Evolutionary conservation across 2,113 vertebrate species (phyloP).

Genomic region (Tachuris rubrigastra): DNA sequence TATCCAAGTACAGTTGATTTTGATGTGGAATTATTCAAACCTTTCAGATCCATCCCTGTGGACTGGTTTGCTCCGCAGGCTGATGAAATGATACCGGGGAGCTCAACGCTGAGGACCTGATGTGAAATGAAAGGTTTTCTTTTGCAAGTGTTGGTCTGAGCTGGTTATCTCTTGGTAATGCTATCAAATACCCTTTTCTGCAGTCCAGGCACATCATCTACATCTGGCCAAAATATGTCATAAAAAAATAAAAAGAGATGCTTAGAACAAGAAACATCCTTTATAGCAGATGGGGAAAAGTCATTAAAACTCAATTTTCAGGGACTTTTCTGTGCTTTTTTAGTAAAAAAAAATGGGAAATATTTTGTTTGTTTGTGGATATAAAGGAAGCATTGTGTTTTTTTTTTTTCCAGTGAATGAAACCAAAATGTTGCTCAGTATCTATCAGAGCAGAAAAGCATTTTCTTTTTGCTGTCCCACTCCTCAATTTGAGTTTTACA

Average conservation of each 20-base stretch:
- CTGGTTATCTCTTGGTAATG: not conserved
- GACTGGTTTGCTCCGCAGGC: not conserved
- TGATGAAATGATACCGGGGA: not conserved
- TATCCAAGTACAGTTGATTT: not conserved
- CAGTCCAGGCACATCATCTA: not conserved
- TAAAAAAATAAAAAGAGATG: not conserved
- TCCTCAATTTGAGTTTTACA: not conserved
- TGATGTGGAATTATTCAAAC: conserved; percentile 42
- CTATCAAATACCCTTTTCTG: not conserved
- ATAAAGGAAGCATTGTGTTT: not conserved
- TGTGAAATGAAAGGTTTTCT: not conserved
- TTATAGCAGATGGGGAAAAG: not conserved
- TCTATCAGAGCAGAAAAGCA: not conserved
- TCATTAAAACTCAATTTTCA: not conserved
- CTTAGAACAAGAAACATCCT: not conserved
- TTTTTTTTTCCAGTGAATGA: not conserved
- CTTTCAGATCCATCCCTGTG: conserved; percentile 14
- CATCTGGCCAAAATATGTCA: conserved; percentile 8
- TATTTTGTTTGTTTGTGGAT: not conserved
- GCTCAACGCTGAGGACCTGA: not conserved
- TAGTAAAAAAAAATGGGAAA: not conserved
- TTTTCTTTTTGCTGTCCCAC: not conserved
- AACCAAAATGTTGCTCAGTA: not conserved
- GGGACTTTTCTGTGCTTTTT: fast-evolving
- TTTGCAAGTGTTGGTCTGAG: not conserved